phyloP scores from a whole-genome alignment of 2,888 invertebrate species.

The Trachelus iudaicus region DNA sequence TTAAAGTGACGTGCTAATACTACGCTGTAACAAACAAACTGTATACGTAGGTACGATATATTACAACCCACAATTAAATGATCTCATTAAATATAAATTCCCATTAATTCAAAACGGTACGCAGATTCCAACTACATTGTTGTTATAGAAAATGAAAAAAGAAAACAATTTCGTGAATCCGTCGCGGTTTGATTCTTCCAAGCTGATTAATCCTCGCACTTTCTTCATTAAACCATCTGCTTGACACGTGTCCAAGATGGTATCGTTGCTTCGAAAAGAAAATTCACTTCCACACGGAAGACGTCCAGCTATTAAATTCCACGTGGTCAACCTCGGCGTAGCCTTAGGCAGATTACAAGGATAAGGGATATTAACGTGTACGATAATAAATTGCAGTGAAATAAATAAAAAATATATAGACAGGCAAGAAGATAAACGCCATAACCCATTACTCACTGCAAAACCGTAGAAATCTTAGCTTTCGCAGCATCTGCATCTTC shows the following conservation, averaged over 20 bases:
- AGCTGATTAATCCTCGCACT: not conserved
- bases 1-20: not conserved
- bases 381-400: not conserved
- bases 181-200: not conserved
- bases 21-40: too few relatives aligned
- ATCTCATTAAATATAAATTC: too few relatives aligned
- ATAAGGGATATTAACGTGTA: not conserved
- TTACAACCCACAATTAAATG: too few relatives aligned
- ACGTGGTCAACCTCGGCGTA: not conserved
- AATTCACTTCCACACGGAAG: not conserved
- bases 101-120: not conserved
- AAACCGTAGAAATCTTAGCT: constrained; percentile 32
- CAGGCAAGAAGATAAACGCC: not conserved
- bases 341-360: not conserved
- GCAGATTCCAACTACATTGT: not conserved
- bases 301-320: not conserved
- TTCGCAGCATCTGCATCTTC: constrained; percentile 21
- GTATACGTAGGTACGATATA: too few relatives aligned
- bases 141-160: not conserved
- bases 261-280: not conserved
- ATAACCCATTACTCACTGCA: not conserved
- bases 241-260: not conserved
- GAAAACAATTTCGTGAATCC: not conserved
- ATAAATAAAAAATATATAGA: not conserved
- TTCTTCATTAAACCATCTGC: not conserved